Conservation (phyloP, 2,113 vertebrate genomes). For the Entomyzon cyanotis region DNA sequence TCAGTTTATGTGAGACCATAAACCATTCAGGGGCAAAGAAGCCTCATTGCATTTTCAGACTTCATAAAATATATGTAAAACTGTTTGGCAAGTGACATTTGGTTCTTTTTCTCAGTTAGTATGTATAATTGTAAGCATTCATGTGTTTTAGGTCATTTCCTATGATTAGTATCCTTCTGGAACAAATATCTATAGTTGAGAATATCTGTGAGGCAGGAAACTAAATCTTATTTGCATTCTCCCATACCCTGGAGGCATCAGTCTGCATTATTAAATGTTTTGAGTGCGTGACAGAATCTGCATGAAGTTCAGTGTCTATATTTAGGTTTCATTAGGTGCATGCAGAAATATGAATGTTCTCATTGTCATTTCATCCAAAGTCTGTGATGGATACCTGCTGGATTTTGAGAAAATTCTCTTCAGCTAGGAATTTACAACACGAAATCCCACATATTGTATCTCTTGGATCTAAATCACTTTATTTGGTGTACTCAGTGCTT, state of each 20-base stretch:
- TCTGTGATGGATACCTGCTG: background rate
- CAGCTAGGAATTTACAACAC: background rate
- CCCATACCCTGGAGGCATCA: conserved; percentile 20
- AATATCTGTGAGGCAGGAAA: conserved; percentile 43
- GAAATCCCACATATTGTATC: background rate
- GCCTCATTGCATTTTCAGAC: background rate
- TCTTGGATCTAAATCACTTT: background rate
- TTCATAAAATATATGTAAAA: background rate
- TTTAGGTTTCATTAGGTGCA: background rate
- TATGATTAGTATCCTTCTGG: conserved; percentile 41
- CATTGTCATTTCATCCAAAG: background rate
- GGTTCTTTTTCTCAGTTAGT: background rate
- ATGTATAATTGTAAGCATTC: background rate
- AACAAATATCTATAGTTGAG: conserved; percentile 32
- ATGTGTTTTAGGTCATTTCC: conserved; percentile 13
- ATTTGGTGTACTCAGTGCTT: background rate
- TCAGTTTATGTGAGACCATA: background rate
- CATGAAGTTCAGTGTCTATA: background rate
- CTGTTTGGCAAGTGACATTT: background rate
- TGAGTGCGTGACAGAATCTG: background rate
- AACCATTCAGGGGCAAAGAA: background rate
- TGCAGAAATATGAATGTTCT: background rate
- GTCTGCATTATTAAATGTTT: background rate
- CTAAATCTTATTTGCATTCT: background rate
- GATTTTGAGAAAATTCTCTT: background rate